Percentiles rank a stretch among this genome's conserved stretches.
phyloP scores from a whole-genome alignment of 2,888 invertebrate genomes.

The Yponomeuta plumbellus region DNA sequence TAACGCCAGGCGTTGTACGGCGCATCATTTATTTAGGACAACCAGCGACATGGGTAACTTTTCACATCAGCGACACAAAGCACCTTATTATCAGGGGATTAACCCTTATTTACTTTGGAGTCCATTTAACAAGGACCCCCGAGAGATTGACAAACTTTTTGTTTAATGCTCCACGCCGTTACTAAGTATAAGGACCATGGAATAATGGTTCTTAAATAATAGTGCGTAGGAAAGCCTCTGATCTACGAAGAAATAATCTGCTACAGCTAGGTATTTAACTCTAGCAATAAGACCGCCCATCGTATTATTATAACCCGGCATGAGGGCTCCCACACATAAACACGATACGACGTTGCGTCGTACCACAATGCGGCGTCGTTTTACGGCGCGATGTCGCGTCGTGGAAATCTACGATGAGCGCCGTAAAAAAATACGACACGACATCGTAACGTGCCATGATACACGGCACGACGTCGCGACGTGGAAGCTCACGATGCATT shows the following conservation, averaged over 20 bases:
- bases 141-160: constrained; percentile 7
- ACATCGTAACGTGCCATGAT: no score
- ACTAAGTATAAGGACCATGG: not conserved
- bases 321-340: no score
- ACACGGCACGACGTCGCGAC: no score
- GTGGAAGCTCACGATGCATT: no score
- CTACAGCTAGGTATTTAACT: no score
- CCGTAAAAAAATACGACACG: no score
- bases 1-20: not conserved
- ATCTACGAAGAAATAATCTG: constrained; percentile 1
- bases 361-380: no score
- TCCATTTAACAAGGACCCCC: not conserved
- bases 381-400: no score
- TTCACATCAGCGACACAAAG: constrained; percentile 12
- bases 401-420: no score
- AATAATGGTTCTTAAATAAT: constrained; percentile 14
- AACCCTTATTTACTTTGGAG: constrained; percentile 9
- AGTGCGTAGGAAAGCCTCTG: not conserved
- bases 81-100: constrained; percentile 11
- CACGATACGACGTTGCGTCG: no score
- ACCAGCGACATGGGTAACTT: not conserved
- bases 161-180: not conserved
- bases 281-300: no score
- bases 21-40: not conserved
- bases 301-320: no score